Conservation (phyloP, 2,113 vertebrate genomes). For the Sinosuthora webbiana region DNA sequence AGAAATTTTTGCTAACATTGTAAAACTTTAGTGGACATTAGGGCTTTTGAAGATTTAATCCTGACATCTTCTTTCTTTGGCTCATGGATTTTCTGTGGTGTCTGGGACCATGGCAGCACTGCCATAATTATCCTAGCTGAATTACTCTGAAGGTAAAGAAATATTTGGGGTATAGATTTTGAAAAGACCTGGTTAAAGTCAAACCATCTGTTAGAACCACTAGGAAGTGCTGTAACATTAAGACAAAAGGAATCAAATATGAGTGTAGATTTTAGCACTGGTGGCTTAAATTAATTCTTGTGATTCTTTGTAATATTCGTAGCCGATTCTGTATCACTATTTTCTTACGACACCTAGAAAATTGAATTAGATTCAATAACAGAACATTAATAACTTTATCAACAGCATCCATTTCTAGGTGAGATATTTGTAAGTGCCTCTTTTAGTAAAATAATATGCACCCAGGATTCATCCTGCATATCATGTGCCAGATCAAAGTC, state of each 20-base stretch:
- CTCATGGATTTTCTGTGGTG: background rate
- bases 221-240: background rate
- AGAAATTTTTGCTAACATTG: background rate
- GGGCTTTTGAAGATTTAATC: background rate
- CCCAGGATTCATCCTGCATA: background rate
- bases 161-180: background rate
- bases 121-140: background rate
- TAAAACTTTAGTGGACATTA: background rate
- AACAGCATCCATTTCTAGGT: background rate
- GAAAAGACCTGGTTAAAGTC: background rate
- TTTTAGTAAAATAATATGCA: background rate
- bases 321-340: background rate
- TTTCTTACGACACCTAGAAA: background rate
- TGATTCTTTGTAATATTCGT: background rate
- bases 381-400: background rate
- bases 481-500: constrained; percentile 1
- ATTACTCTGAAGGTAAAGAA: background rate
- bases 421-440: background rate
- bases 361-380: background rate
- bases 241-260: background rate
- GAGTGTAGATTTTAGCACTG: background rate
- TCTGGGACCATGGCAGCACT: background rate
- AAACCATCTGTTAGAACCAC: background rate
- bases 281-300: background rate
- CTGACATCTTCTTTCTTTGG: background rate